Percentiles rank a stretch among this genome's conserved stretches.
Evolutionary conservation across 2,797 vertebrate genomes (phyloP).

Genomic region (Alfaro cultratus): DNA sequence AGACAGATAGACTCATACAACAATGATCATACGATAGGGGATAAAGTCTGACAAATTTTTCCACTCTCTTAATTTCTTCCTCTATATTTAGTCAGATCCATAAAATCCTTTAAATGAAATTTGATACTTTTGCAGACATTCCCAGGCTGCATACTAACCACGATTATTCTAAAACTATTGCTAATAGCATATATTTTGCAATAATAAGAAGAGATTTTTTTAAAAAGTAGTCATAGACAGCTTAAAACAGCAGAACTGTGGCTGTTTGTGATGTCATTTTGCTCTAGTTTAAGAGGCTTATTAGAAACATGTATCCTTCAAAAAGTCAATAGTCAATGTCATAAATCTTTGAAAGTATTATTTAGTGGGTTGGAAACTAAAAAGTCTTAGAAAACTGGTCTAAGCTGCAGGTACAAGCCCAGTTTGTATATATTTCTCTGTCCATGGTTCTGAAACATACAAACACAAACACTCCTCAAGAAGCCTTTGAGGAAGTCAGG

Average conservation of each 20-base stretch:
- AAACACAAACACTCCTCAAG: neutral
- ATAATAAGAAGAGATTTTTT: neutral
- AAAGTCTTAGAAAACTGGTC: neutral
- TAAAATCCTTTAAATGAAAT: neutral
- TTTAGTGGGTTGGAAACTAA: neutral
- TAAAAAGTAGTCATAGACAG: neutral
- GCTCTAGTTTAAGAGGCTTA: neutral
- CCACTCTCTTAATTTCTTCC: neutral
- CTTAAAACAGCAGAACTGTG: neutral
- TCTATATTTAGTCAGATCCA: neutral
- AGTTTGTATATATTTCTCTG: constrained; percentile 31
- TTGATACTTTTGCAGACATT: neutral
- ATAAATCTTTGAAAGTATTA: neutral
- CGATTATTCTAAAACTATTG: neutral
- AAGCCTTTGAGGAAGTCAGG: neutral
- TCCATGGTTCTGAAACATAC: constrained; percentile 64
- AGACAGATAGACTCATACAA: neutral
- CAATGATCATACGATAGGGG: neutral
- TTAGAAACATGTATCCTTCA: neutral
- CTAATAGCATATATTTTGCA: neutral
- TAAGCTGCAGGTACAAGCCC: neutral
- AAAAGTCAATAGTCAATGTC: neutral
- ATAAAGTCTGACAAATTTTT: neutral
- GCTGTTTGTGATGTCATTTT: neutral
- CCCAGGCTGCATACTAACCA: neutral